Conservation (phyloP, 2,113 vertebrate genomes). For the Orthonyx spaldingii region DNA sequence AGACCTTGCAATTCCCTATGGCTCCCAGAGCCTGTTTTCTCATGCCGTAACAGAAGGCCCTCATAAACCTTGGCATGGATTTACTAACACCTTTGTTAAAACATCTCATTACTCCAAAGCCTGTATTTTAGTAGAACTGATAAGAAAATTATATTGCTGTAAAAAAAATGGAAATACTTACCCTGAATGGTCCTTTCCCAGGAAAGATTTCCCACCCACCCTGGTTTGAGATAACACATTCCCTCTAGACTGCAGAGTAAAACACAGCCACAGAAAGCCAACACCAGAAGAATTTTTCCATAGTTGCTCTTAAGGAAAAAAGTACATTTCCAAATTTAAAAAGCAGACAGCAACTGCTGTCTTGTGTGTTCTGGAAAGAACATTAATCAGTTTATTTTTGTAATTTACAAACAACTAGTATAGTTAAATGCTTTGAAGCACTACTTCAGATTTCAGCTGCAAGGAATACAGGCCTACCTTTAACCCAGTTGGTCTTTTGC, state of each 20-base stretch:
- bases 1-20: background rate
- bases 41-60: background rate
- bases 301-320: constrained; percentile 20
- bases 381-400: constrained; percentile 57
- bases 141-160: background rate
- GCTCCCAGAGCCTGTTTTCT: background rate
- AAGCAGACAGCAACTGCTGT: constrained; percentile 21
- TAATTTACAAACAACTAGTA: constrained; percentile 39
- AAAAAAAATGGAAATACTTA: background rate
- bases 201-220: background rate
- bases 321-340: constrained; percentile 40
- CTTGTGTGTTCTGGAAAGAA: constrained; percentile 38
- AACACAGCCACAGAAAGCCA: background rate
- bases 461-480: background rate
- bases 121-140: background rate
- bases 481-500: constrained; percentile 15
- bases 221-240: background rate
- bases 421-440: background rate
- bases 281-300: constrained; percentile 27
- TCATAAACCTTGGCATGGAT: background rate
- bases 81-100: background rate
- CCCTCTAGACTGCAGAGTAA: background rate
- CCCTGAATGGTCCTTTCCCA: constrained; percentile 1
- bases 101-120: background rate
- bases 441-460: background rate